Base-by-base conservation (phyloP, 1,140 invertebrate genomes). In the Scaptomyza graminum region DNA sequence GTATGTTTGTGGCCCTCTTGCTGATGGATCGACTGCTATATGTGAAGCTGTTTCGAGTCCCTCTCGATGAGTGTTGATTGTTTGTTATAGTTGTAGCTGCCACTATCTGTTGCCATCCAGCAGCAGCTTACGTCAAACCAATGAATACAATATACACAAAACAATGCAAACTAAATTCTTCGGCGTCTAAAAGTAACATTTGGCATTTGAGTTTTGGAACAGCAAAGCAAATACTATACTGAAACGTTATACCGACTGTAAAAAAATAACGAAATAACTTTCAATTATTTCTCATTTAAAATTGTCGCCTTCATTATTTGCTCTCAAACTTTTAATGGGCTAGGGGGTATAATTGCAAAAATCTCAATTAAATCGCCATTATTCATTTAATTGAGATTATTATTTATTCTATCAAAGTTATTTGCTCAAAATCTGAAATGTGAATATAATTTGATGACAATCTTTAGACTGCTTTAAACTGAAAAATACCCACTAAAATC, bases 1-100 rank as follows among this genome's bases (percentile, higher is more conserved):
- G 31, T 34, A 2, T 63, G 69, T 63, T 34, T 63, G 66, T 41
- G 31, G 28, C 55, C 44, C 49, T 74, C 41, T 39, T 41, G 57
- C 43, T 74, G 59, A 57, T 69, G 57, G 52, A 69, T 61, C 69
- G 61, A 76, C 11, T 59, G 34, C 31, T 66, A 44, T 66, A 44
- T 66, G 59, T 66, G 56, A 49, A 60, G 64, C 43, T 31, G 31
- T 51, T 51, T 31, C 28, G 7, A 18, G 22, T 46, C 49, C 2
- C 37, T 11, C 12, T 54, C 49, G 54, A 63, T 63, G 55, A 18
- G 1, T 54, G 16, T 67, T 43, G 56, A 44, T 39, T 62, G 57
- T 61, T 50, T 72, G 41, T 44, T 34, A 4, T 8, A 34, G 31
- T 28, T 22, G 5, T 28, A 25, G 5, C 16, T 16, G 11, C 16